Base-by-base conservation (phyloP, 2,113 vertebrate species). In the Telmatochromis sp. region DNA sequence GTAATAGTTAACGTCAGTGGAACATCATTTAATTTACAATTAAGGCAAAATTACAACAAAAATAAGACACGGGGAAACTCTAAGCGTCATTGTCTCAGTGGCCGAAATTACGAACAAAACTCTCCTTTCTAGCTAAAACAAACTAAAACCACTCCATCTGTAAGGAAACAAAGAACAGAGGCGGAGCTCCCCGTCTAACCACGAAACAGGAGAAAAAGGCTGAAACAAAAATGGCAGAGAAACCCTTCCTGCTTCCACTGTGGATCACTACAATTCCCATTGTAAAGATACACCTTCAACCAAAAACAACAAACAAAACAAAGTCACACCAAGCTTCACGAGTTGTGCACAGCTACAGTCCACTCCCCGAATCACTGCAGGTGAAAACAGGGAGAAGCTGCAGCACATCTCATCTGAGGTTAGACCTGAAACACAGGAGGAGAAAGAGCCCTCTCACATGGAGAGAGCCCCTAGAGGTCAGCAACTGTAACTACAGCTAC, bases 261-360 rank as follows among this genome's bases (percentile, higher is more conserved):
- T 60, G 26, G 28, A 60, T 0, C 28, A 33, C 28, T 6, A 60
- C 15, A 60, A 0, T 33, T 6, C 8, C 28, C 0, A 0, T 19
- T 17, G 57, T 19, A 60, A 10, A 60, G 57, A 60, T 17, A 4
- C 5, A 60, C 28, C 57, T 33, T 54, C 0, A 54, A 21, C n/a
- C 10, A 23, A 21, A 21, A 53, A 54, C 23, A 15, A 28, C n/a
- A 23, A 23, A 57, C 54, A 15, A 57, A 57, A 28, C 55, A 60
- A 6, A 60, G 57, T 60, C 57, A 17, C 57, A 17, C 57, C 26
- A 0, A 31, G 14, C 57, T 60, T 31, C 57, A 60, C 57, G 0
- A 60, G 57, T 31, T 31, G 26, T 31, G 8, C 57, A 31, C 57
- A 60, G 57, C 57, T 17, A 0, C 57, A 31, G 26, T 60, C 8